A percentile compares a stretch with the other conserved stretches of the same genome.
These are phyloP conservation scores for Drosophila nasuta DNA, from an alignment of 1,140 invertebrate genomes.

Conservation along the genomic window DNA sequence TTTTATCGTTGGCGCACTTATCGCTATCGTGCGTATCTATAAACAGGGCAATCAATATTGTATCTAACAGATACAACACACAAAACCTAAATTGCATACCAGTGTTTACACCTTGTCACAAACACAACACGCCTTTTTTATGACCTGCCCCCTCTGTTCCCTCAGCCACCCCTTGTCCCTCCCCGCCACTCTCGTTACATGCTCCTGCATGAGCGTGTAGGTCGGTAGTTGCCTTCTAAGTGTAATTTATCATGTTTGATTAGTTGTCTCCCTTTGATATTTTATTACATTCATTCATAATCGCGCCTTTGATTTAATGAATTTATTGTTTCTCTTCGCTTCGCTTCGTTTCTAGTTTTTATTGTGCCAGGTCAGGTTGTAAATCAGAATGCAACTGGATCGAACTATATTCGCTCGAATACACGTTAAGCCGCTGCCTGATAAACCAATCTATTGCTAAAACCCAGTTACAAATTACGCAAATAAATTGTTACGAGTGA, in stretches of 20 bases:
- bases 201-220: conserved; percentile 28
- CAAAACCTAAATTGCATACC: conserved; percentile 77
- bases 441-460: not conserved
- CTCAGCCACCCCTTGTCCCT: not conserved
- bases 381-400: conserved; percentile 59
- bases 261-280: conserved; percentile 69
- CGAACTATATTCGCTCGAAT: conserved; percentile 7
- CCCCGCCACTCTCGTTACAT: not conserved
- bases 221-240: conserved; percentile 36
- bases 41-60: conserved; percentile 71
- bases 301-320: conserved; percentile 70
- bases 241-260: conserved; percentile 81
- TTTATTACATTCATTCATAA: conserved; percentile 82
- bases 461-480: conserved; percentile 14
- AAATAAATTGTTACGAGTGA: conserved; percentile 12
- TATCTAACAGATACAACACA: conserved; percentile 71
- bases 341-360: conserved; percentile 4
- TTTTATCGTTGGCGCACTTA: conserved; percentile 19
- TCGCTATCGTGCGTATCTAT: conserved; percentile 50
- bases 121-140: conserved; percentile 35
- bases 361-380: conserved; percentile 77
- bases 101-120: conserved; percentile 76
- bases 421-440: not conserved
- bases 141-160: not conserved
- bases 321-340: conserved; percentile 59